Evolutionary conservation across 1,140 invertebrate genomes (phyloP), one percentile per base, ranked within the genome.

Genomic region (Thaumatotibia leucotreta): DNA sequence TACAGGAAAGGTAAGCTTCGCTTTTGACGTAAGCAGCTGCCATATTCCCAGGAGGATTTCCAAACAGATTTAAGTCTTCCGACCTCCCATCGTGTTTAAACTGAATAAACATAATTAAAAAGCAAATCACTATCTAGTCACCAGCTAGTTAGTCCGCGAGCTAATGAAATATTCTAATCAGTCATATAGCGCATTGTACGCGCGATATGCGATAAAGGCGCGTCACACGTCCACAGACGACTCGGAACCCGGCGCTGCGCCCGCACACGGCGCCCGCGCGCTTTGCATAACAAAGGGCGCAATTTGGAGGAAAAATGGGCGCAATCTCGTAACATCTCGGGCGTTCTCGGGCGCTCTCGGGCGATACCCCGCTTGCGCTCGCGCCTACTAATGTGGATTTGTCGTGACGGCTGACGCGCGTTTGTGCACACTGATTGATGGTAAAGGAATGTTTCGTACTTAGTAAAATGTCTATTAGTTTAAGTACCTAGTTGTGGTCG

Each of bases 251-350:
- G 20, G 73, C 81, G 83, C 78, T 74, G 73, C 72, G 79, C 80
- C 76, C 86, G 83, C 86, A 89, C 86, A 89, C 84, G 78, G 84
- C 76, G 86, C 78, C 68, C 71, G 79, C 79, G 79, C 83, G 84
- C 84, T 89, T 86, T 89, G 86, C 86, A 89, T 89, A 86, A 89
- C 84, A 89, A 89, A 89, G 83, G 83, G 74, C 80, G 83, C 86
- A 89, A 89, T 89, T 89, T 89, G 86, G 84, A 86, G 74, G 83
- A 89, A 86, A 87, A 89, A 89, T 89, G 83, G 83, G 67, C 77
- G 63, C 86, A 83, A 88, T 84, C 80, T 83, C 72, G 75, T 68
- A 69, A 66, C 70, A 82, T 79, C 80, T 83, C 76, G 78, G 75
- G 54, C 68, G 67, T 63, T 66, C 74, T 79, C 72, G 76, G 49